Conservation (phyloP, 2,888 invertebrate genomes). For the Tenthredo distinguenda region DNA sequence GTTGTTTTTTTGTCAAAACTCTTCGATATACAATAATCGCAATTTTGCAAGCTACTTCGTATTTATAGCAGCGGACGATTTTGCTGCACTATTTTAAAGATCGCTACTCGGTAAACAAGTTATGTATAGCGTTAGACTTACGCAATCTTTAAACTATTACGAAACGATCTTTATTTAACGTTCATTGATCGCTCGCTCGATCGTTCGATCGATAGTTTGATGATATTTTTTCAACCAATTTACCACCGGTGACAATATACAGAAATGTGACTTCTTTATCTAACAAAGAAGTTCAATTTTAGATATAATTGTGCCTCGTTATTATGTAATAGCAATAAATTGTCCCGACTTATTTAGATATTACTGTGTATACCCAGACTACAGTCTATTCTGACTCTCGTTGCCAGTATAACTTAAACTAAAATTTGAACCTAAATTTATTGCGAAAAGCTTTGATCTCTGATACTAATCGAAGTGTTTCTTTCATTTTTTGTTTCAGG, state of each 20-base stretch:
- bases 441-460: neutral
- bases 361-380: neutral
- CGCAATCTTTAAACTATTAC: slow-evolving; percentile 26
- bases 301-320: neutral
- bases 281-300: neutral
- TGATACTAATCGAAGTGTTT: neutral
- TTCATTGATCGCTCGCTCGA: slow-evolving; percentile 29
- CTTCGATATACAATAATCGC: neutral
- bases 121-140: slow-evolving; percentile 16
- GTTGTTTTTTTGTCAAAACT: neutral
- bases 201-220: neutral
- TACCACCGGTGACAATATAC: neutral
- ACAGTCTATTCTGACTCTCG: neutral
- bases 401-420: neutral
- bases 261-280: too few species aligned
- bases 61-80: neutral
- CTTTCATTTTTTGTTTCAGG: slow-evolving; percentile 36
- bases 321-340: slow-evolving; percentile 13
- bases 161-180: slow-evolving; percentile 43
- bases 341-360: neutral
- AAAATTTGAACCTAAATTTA: neutral
- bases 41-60: neutral
- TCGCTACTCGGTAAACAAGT: slow-evolving; percentile 39
- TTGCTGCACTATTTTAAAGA: slow-evolving; percentile 39
- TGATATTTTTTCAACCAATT: slow-evolving; percentile 21